These are phyloP conservation scores for Eutolmus rufibarbis DNA, from an alignment of 2,888 invertebrate species.

Conservation along the genomic window DNA sequence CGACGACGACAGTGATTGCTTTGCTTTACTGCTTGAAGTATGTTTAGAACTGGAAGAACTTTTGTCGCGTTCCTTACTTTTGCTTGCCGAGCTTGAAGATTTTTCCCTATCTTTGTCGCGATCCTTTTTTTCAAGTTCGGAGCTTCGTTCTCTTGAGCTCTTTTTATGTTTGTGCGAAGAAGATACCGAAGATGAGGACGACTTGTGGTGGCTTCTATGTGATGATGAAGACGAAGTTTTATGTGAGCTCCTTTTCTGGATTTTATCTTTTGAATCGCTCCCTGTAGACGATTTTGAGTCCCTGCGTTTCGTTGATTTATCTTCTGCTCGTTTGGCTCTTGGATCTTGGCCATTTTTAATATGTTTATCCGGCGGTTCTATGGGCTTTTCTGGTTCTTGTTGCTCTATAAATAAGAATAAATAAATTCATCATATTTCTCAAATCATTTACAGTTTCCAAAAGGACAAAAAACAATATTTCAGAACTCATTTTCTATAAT, in stretches of 20 bases:
- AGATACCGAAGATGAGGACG: conserved; percentile 42
- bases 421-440: too few species aligned
- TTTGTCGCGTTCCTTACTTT: conserved; percentile 3
- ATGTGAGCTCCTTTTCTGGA: not conserved
- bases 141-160: not conserved
- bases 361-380: not conserved
- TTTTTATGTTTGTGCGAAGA: conserved; percentile 2
- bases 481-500: too few species aligned
- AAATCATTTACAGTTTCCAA: too few species aligned
- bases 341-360: not conserved
- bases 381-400: not conserved
- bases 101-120: not conserved
- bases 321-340: not conserved
- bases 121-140: not conserved
- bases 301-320: conserved; percentile 20
- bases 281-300: conserved; percentile 44
- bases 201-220: not conserved
- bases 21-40: not conserved
- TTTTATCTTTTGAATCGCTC: not conserved
- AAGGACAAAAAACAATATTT: too few species aligned
- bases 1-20: conserved; percentile 37
- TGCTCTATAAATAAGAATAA: not conserved
- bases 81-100: not conserved
- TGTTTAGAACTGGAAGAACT: conserved; percentile 38
- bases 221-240: conserved; percentile 20